Base-by-base conservation (phyloP, 2,797 vertebrate genomes). In the Halcyon smyrnensis region DNA sequence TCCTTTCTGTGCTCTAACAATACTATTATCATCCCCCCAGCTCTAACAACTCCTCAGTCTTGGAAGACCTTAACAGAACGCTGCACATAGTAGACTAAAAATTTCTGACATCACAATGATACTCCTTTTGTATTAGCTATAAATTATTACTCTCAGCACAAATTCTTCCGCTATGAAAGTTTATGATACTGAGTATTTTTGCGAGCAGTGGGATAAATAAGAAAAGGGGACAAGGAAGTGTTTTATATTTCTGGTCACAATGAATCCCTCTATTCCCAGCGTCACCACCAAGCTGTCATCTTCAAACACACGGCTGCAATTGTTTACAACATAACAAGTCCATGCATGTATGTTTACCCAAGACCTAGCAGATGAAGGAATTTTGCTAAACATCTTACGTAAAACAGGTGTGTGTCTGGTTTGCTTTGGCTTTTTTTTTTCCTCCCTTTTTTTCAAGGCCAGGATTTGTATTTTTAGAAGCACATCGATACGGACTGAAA, bases 1-100 rank as follows among this genome's bases (percentile, higher is more conserved):
- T 82, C 45, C 28, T 54, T 62, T 84, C 7, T 54, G n/a, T 59
- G 70, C 65, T 71, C 11, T 30, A 57, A 37, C 15, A 73, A 65
- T 8, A 25, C 2, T 8, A 2, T 51, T 27, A 0, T 11, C 46
- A 15, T 9, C 1, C 1, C 9, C 20, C 4, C 24, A 65, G 34
- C 39, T 23, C 27, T 18, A 73, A 39, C 15, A 16, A 27, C 50
- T 60, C 54, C 43, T 51, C 69, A 64, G 67, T 20, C 74, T 56
- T 62, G 24, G 8, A 75, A 90, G 36, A 71, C 15, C 28, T 48
- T 41, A 39, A 53, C 48, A 94, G 50, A 76, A 25, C 0, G 3
- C 39, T 36, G 34, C 23, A 57, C 12, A 14, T 9, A 30, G 32
- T 8, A 8, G 18, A 51, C 6, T 12, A 60, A 36, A 51, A 59